These are phyloP conservation scores for Tillus elongatus DNA, from an alignment of 2,888 invertebrate species.

Conservation along the genomic window DNA sequence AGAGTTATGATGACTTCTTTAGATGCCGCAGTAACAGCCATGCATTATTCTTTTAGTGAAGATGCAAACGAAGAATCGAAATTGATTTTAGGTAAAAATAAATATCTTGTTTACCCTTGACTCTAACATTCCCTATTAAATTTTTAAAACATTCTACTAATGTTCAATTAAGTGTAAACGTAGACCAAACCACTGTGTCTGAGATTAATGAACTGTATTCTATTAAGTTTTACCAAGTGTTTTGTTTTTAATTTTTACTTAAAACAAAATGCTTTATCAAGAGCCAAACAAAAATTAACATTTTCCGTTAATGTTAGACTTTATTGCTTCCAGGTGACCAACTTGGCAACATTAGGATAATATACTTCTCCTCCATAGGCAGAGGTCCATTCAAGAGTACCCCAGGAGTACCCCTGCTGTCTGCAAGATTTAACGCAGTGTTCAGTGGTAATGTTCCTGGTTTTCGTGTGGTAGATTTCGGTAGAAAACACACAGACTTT, in stretches of 20 bases:
- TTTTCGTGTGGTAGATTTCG: constrained; percentile 23
- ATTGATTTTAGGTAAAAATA: constrained; percentile 55
- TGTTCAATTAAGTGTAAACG: too few relatives aligned
- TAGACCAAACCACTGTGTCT: too few relatives aligned
- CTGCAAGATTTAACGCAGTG: constrained; percentile 47
- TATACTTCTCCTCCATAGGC: constrained; percentile 52
- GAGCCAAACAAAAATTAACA: too few relatives aligned
- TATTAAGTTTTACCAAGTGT: too few relatives aligned
- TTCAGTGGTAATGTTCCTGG: constrained; percentile 29
- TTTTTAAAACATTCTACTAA: too few relatives aligned
- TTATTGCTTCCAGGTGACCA: too few relatives aligned
- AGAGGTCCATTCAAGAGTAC: constrained; percentile 64
- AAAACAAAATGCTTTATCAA: too few relatives aligned
- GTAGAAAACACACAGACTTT: constrained; percentile 27
- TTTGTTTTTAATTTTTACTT: too few relatives aligned
- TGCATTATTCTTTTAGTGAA: constrained; percentile 54
- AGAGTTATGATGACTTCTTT: constrained; percentile 61
- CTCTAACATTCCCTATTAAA: too few relatives aligned
- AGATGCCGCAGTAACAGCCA: constrained; percentile 47
- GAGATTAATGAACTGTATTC: too few relatives aligned
- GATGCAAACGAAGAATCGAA: constrained; percentile 51
- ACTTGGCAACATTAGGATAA: constrained; percentile 58
- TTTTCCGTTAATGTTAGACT: too few relatives aligned
- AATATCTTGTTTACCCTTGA: too few relatives aligned
- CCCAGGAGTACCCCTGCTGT: constrained; percentile 51